Base-by-base conservation (phyloP, 2,797 vertebrate species). In the Momotus momota region DNA sequence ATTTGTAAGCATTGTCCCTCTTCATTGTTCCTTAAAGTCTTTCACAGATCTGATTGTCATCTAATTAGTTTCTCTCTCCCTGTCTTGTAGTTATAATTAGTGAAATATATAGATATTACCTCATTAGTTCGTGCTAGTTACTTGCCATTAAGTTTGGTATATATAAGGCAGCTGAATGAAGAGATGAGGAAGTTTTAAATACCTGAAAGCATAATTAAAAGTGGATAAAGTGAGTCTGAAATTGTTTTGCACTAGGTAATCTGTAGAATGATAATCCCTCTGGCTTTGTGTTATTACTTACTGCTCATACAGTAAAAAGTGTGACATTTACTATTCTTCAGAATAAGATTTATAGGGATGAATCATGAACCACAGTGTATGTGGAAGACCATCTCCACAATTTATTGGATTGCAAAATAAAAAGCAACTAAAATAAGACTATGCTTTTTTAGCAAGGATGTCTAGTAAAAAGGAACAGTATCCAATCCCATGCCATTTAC, bases 261-360 rank as follows among this genome's bases (percentile, higher is more conserved):
- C 38, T 60, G 41, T 61, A 86, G 88, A 95, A 94, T 89, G 43
- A 71, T 55, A 93, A 79, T 92, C 35, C 62, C 29, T 86, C 55
- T 88, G 31, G 8, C 12, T 94, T 93, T 96, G 14, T 75, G 51
- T 86, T 94, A 88, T 96, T 93, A 67, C 22, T 90, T 86, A 48
- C 48, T 88, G 45, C 81, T 95, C 66, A 52, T 82, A 89, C 11
- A 82, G 46, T 61, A 90, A 82, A 95, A 97, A 86, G 18, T 18
- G 10, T 92, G 80, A 67, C 87, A 70, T 92, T 96, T 96, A 94
- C 87, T 95, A 6, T 80, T 31, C 54, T 81, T 96, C 84, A 90
- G 60, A 96, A 61, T 7, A 92, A 91, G 77, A 95, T 90, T 95
- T 96, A 90, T 85, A 75, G 61, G 41, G 54, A 85, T 85, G 70